These are phyloP conservation scores for Heterodera schachtii DNA, from an alignment of 1,140 invertebrate species.

Conservation along the genomic window DNA sequence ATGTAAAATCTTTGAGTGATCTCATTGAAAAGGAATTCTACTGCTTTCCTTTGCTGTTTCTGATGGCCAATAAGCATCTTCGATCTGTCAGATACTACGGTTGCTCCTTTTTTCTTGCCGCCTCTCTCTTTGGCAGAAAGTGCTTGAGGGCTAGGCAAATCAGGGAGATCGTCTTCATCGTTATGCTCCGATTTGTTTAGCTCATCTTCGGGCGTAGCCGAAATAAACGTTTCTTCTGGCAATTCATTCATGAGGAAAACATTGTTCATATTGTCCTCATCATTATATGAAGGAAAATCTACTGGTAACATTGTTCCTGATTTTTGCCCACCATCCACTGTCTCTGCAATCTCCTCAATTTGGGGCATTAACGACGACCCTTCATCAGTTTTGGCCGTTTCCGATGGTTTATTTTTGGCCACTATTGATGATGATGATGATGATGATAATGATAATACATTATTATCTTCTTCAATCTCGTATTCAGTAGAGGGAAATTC, in stretches of 20 bases:
- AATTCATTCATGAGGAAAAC: no score
- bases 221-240: neutral
- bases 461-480: no score
- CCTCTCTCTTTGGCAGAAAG: neutral
- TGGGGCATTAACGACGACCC: no score
- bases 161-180: neutral
- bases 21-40: conserved; percentile 2
- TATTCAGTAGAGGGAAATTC: no score
- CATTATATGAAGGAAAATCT: no score
- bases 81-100: neutral
- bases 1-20: neutral
- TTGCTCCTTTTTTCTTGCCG: neutral
- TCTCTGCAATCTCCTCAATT: no score
- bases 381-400: no score
- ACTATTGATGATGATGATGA: neutral
- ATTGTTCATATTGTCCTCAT: neutral
- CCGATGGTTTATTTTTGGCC: neutral
- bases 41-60: neutral
- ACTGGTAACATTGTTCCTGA: neutral
- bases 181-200: neutral
- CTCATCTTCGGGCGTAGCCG: neutral
- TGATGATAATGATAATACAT: no score
- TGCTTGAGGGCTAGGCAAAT: neutral
- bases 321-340: neutral
- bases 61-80: neutral